Conservation (phyloP, 2,113 vertebrate species). For the Tragelaphus scriptus region DNA sequence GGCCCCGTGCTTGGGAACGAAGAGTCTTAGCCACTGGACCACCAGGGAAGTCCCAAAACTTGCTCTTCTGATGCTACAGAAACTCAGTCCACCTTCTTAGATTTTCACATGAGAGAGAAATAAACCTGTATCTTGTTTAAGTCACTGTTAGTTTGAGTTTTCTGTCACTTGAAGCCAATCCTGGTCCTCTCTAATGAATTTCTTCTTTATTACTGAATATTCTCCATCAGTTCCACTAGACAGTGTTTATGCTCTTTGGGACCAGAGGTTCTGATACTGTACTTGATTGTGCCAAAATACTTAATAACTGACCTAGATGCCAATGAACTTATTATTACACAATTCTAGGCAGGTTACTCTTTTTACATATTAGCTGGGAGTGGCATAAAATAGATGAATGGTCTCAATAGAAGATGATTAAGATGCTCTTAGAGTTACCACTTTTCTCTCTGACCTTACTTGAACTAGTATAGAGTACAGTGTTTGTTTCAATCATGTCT, state of each 20-base stretch:
- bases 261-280: constrained; percentile 23
- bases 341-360: constrained; percentile 37
- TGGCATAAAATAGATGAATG: neutral
- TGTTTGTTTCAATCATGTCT: neutral
- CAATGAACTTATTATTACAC: neutral
- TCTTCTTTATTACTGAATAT: neutral
- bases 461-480: neutral
- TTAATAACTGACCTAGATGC: constrained; percentile 54
- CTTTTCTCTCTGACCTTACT: neutral
- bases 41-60: neutral
- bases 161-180: neutral
- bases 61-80: neutral
- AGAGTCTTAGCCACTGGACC: neutral
- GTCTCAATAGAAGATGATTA: neutral
- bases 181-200: neutral
- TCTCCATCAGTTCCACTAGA: neutral
- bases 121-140: neutral
- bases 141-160: neutral
- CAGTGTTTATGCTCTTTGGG: neutral
- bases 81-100: neutral
- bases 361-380: neutral
- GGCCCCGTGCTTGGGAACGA: neutral
- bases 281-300: constrained; percentile 41
- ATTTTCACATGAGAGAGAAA: neutral
- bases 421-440: neutral